Conservation (phyloP, 2,888 invertebrate genomes). For the Dorcus parallelipipedus region DNA sequence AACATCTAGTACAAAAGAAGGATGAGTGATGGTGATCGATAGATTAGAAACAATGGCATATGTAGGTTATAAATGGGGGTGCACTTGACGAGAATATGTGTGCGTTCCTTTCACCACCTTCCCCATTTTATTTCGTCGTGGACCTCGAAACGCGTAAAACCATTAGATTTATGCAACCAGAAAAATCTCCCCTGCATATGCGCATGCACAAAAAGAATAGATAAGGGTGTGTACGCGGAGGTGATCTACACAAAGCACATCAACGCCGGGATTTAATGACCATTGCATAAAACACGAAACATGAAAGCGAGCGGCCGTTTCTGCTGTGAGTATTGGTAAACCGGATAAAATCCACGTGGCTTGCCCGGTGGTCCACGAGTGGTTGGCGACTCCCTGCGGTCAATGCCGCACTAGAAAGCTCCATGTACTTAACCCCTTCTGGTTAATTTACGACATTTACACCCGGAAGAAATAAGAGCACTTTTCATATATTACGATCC, state of each 20-base stretch:
- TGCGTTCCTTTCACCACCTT: no score
- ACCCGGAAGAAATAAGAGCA: not conserved
- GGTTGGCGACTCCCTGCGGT: conserved; percentile 25
- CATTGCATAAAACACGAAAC: conserved; percentile 34
- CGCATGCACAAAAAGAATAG: no score
- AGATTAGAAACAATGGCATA: conserved; percentile 19
- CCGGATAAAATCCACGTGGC: conserved; percentile 31
- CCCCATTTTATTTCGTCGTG: no score
- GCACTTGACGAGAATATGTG: conserved; percentile 7
- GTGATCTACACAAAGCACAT: conserved; percentile 1
- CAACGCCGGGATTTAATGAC: conserved; percentile 33
- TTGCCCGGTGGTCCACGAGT: conserved; percentile 22
- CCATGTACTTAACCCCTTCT: conserved; percentile 17
- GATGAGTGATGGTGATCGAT: conserved; percentile 17
- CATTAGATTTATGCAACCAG: no score
- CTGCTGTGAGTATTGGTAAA: conserved; percentile 26
- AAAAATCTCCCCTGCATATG: no score
- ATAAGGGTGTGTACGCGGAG: no score
- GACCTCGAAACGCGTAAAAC: no score
- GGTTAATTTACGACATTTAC: conserved; percentile 7
- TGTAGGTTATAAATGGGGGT: conserved; percentile 13
- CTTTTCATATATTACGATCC: not conserved
- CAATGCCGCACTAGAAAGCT: conserved; percentile 17
- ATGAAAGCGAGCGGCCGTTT: conserved; percentile 29
- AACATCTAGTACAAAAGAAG: conserved; percentile 9